These are phyloP conservation scores for Channa maculata DNA, from an alignment of 2,113 vertebrate genomes.

Conservation along the genomic window DNA sequence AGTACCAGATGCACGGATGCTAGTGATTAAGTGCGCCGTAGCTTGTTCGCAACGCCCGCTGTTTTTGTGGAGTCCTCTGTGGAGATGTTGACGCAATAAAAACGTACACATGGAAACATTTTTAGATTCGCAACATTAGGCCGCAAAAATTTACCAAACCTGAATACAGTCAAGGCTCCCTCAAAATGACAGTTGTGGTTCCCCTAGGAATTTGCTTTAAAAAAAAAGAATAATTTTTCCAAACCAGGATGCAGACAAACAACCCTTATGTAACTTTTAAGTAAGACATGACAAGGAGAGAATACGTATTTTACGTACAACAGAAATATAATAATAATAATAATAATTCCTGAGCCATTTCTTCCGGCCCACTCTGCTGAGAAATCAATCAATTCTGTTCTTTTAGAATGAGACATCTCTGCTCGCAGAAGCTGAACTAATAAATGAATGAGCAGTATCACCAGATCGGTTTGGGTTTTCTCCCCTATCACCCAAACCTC, in stretches of 20 bases:
- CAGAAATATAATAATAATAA: too few species aligned
- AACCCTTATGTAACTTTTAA: not conserved
- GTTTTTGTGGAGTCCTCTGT: not conserved
- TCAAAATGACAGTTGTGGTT: not conserved
- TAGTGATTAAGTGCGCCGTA: constrained; percentile 5
- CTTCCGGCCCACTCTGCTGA: too few species aligned
- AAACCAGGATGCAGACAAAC: not conserved
- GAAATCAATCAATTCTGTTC: too few species aligned
- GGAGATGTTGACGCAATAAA: not conserved
- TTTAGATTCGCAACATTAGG: not conserved
- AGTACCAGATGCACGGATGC: constrained; percentile 26
- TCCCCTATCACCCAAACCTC: not conserved
- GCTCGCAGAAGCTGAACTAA: not conserved
- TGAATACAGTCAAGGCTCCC: not conserved
- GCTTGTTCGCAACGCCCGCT: constrained; percentile 3
- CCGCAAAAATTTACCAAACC: not conserved
- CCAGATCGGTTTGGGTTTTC: too few species aligned
- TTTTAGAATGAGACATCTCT: not conserved
- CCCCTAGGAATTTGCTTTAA: too few species aligned
- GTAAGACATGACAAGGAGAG: not conserved
- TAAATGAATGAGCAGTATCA: not conserved
- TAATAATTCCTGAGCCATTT: not conserved
- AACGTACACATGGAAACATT: not conserved
- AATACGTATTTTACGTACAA: not conserved
- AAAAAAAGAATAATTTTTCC: not conserved